Conservation (phyloP, 2,888 invertebrate species). For the Sphaerophoria taeniata region DNA sequence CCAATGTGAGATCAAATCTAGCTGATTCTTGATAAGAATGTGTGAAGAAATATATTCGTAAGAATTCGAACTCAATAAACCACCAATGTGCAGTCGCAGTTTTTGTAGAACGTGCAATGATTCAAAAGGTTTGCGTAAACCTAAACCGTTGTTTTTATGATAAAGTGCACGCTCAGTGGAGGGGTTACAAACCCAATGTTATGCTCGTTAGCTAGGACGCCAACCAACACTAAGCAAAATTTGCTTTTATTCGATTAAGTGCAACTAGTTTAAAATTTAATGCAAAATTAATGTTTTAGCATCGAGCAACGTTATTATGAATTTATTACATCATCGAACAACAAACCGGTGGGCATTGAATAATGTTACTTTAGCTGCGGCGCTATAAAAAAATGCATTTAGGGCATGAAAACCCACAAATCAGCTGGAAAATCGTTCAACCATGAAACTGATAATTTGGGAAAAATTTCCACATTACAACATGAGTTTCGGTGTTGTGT, state of each 20-base stretch:
- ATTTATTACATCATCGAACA: slow-evolving; percentile 28
- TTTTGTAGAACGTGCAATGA: too few relatives aligned
- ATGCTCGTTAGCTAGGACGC: slow-evolving; percentile 9
- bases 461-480: slow-evolving; percentile 29
- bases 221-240: slow-evolving; percentile 2
- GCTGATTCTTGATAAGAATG: too few relatives aligned
- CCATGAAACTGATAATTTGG: slow-evolving; percentile 59
- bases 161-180: neutral
- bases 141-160: neutral
- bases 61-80: too few relatives aligned
- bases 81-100: too few relatives aligned
- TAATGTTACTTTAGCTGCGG: slow-evolving; percentile 9
- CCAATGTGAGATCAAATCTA: too few relatives aligned
- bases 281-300: slow-evolving; percentile 18
- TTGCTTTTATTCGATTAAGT: slow-evolving; percentile 6
- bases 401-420: slow-evolving; percentile 35
- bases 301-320: slow-evolving; percentile 6
- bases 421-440: slow-evolving; percentile 45
- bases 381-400: slow-evolving; percentile 34
- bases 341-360: slow-evolving; percentile 8
- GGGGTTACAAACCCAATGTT: neutral
- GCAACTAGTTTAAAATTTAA: slow-evolving; percentile 17
- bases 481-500: neutral
- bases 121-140: too few relatives aligned
- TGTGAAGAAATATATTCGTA: too few relatives aligned